Base-by-base conservation (phyloP, 2,888 invertebrate genomes). In the Apantesis nais region DNA sequence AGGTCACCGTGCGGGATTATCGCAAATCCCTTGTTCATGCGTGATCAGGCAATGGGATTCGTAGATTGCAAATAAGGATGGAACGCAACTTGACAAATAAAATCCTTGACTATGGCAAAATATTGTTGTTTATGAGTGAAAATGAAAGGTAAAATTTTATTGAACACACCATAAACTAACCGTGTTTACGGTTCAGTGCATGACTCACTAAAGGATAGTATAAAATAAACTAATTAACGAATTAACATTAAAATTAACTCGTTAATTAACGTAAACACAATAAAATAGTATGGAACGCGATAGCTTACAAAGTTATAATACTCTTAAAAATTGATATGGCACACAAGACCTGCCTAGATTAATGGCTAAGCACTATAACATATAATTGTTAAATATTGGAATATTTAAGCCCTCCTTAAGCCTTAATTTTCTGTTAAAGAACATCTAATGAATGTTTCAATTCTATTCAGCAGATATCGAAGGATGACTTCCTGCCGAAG, bases 401-500 rank as follows among this genome's bases (percentile, higher is more conserved):
- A 11, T 39, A 39, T 39, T 39, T 7, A 3, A 52, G 22, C 52
- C 16, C 52, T 52, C 3, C 19, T 1, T n/a, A n/a, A n/a, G n/a
- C n/a, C 16, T n/a, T 52, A 22, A 58, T 60, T 48, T 52, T 16
- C 29, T n/a, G 31, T 4, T 60, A 34, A 39, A 22, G 12, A 14
- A 7, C 31, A 14, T 52, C n/a, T 65, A 68, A 72, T 55, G 5
- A 62, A 39, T 14, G 31, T 66, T 19, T 48, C 31, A 66, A 62
- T 63, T 69, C 16, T 71, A 81, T 89, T 83, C 91, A 94, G 93
- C 94, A 97, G 97, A 96, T 97, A 89, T 96, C 96, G 84, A 97
- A 97, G 90, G 97, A 97, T 88, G 97, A 97, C 91, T 96, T 95
- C 85, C 90, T 97, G 80, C 97, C 97, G 68, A 97, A 97, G 93